These are phyloP conservation scores for Zaprionus gabonicus DNA, from an alignment of 1,140 invertebrate species.

Conservation along the genomic window DNA sequence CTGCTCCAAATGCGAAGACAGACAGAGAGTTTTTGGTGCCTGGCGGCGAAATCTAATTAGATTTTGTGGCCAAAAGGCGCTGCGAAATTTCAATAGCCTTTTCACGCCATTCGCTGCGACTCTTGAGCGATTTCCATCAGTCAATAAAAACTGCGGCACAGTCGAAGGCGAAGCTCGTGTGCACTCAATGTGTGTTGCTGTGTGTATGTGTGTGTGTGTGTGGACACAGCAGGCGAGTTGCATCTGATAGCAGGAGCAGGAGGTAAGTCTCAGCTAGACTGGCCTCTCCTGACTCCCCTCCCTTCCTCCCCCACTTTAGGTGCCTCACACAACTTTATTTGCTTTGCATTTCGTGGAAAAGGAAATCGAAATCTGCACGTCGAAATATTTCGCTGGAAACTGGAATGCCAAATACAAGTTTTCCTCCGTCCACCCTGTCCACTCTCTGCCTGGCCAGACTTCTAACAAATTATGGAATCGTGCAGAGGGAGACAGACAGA, in stretches of 20 bases:
- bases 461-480: conserved; percentile 63
- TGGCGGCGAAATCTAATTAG: conserved; percentile 68
- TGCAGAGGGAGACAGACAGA: conserved; percentile 10
- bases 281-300: neutral
- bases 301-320: neutral
- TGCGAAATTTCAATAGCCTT: conserved; percentile 47
- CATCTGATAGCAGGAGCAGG: conserved; percentile 56
- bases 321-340: conserved; percentile 72
- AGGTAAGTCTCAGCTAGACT: neutral
- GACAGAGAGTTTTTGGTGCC: conserved; percentile 27
- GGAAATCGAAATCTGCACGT: conserved; percentile 62
- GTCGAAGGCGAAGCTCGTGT: conserved; percentile 14
- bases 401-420: conserved; percentile 60
- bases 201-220: neutral
- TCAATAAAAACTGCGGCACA: conserved; percentile 65
- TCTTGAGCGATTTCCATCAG: conserved; percentile 80
- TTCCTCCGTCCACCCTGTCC: neutral
- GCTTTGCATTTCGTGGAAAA: conserved; percentile 72
- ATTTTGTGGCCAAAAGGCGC: conserved; percentile 67
- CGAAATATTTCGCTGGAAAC: conserved; percentile 74
- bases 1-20: conserved; percentile 6
- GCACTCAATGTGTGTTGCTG: neutral
- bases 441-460: conserved; percentile 9
- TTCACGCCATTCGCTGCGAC: conserved; percentile 21
- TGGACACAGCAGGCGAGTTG: conserved; percentile 48